Base-by-base conservation (phyloP, 2,797 vertebrate species). In the Synanceia verrucosa region DNA sequence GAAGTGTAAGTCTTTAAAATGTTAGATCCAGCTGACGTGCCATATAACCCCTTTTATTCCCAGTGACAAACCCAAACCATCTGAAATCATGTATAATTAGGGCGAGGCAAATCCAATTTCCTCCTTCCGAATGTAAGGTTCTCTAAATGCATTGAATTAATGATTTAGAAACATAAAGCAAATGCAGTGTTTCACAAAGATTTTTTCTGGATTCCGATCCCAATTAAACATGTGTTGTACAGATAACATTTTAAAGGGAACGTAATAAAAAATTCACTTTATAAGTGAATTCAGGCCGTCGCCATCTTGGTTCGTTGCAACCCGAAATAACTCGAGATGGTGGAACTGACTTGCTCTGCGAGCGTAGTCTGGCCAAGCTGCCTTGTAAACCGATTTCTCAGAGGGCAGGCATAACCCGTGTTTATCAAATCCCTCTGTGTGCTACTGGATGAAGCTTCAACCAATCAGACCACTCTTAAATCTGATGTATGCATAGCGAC, bases 41-140 rank as follows among this genome's bases (percentile, higher is more conserved):
- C 82, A 65, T 66, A 78, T 88, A 89, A 86, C 89, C 82, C 84
- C 74, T 82, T 82, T 92, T 89, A 93, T 90, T 84, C 81, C 88
- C 76, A 56, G 85, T 89, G 92, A 93, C 91, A 93, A 91, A 88
- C 86, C 75, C 75, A 88, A 93, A 93, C 80, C 92, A 90, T 91
- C 83, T 87, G 55, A 88, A 91, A 91, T 91, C 88, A 90, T 83
- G 88, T 84, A 79, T 83, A 91, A 94, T 93, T 93, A 92, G 28
- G 68, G 76, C 58, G 79, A 89, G 71, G 81, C 84, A 90, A 91
- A 89, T 93, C 86, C 84, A 89, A 87, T 88, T 88, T 87, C 84
- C 75, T 63, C 83, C 60, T 70, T 83, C 83, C 76, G 76, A 88
- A 88, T 87, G 87, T 79, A 79, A 65, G 66, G 74, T 89, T 87